Conservation (phyloP, 2,113 vertebrate species). For the Nothobranchius kuhntae region DNA sequence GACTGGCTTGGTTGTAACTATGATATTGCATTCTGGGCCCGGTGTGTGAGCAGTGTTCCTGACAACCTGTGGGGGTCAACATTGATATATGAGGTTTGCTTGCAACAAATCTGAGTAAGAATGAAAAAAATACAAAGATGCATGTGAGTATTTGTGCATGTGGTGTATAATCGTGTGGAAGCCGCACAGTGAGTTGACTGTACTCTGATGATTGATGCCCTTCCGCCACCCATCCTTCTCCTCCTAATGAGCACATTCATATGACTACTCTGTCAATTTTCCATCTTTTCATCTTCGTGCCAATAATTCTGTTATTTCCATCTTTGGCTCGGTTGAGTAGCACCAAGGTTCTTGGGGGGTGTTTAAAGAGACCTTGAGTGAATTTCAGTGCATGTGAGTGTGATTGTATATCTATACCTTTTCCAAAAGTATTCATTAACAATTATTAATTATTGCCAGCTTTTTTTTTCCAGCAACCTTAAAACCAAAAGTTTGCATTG, state of each 20-base stretch:
- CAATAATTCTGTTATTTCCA: constrained; percentile 38
- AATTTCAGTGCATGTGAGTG: constrained; percentile 16
- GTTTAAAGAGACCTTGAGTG: constrained; percentile 50
- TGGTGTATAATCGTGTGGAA: constrained; percentile 31
- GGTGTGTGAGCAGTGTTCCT: background rate
- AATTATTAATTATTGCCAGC: too few species aligned
- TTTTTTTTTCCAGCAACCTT: too few species aligned
- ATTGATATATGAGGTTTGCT: constrained; percentile 37
- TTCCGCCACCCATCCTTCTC: constrained; percentile 37
- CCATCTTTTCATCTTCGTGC: constrained; percentile 29
- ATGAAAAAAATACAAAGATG: constrained; percentile 21
- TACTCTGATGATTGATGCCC: constrained; percentile 53
- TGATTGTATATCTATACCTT: background rate
- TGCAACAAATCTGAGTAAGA: constrained; percentile 25
- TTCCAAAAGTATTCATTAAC: too few species aligned
- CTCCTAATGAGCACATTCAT: constrained; percentile 47
- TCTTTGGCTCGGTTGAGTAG: constrained; percentile 32
- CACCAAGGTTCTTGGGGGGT: constrained; percentile 14
- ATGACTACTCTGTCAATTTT: constrained; percentile 34
- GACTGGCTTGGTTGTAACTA: constrained; percentile 7
- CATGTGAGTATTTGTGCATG: constrained; percentile 40
- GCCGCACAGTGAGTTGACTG: constrained; percentile 29
- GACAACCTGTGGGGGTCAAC: constrained; percentile 17
- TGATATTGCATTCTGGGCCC: background rate
- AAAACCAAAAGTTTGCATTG: too few species aligned